Evolutionary conservation across 2,797 vertebrate genomes (phyloP).

Genomic region (Oophaga sylvatica): DNA sequence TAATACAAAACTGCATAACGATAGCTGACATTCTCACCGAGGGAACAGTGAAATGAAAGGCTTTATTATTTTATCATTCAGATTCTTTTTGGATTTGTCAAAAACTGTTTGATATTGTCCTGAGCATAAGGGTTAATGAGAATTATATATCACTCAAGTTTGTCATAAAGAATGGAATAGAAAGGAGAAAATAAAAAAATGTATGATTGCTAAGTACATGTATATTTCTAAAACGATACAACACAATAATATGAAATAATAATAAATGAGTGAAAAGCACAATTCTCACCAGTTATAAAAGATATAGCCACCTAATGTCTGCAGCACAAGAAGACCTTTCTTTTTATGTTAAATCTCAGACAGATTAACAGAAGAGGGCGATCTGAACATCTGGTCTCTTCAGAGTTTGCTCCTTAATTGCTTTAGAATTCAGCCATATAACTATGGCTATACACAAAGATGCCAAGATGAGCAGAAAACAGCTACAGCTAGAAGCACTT

Average conservation of each 20-base stretch:
- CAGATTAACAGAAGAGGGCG: not conserved
- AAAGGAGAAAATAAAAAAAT: too few species aligned
- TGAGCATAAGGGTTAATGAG: not conserved
- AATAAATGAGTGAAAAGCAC: not conserved
- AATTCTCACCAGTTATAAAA: not conserved
- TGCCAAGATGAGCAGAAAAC: conserved; percentile 2
- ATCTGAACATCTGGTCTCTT: conserved; percentile 25
- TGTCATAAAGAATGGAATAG: too few species aligned
- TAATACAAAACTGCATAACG: too few species aligned
- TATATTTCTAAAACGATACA: too few species aligned
- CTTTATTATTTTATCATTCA: too few species aligned
- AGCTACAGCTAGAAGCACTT: conserved; percentile 2
- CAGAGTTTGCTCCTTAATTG: not conserved
- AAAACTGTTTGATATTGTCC: not conserved
- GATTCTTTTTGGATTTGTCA: too few species aligned
- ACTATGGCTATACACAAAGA: not conserved
- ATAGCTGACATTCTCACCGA: too few species aligned
- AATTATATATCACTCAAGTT: too few species aligned
- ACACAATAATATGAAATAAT: not conserved
- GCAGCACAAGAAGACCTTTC: not conserved
- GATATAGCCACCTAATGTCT: not conserved
- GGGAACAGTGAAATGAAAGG: too few species aligned
- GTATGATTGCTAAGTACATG: too few species aligned
- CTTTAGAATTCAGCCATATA: not conserved
- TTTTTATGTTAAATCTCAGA: not conserved